Base-by-base conservation (phyloP, 2,797 vertebrate species). In the Macrochelys suwanniensis region DNA sequence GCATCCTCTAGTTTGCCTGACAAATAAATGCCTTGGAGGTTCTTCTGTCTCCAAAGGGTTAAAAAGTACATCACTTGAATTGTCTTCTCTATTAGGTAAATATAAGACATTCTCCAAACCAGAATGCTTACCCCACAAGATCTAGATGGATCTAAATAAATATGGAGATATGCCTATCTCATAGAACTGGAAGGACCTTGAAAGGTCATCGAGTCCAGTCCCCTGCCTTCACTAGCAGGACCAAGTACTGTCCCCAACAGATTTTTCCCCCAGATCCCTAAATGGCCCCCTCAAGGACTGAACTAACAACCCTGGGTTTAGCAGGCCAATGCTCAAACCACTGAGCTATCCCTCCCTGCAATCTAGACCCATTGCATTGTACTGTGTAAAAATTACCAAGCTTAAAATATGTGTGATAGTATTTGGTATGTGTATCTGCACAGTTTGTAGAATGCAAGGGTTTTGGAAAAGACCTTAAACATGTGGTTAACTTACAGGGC, bases 311-410 rank as follows among this genome's bases (percentile, higher is more conserved):
- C 37, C 37, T 42, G 37, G 37, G 37, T 42, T 42, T 42, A 42
- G 37, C 37, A 42, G 37, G 37, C 37, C 37, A 42, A 42, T 42
- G 37, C 37, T 42, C 37, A 42, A 42, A 42, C 37, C 37, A 42
- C 37, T 42, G 37, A 42, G 37, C 37, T 42, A 42, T 42, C 37
- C 37, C 37, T 42, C 37, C 37, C 37, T 42, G 37, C 37, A 42
- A 42, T 42, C 4, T 86, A 59, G 81, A 79, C 71, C 80, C 86
- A 79, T 42, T 92, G 71, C 89, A 59, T 50, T 91, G 95, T 37
- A 56, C 84, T 85, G 83, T n/a, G 78, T 87, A 5, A 83, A 92
- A 93, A 95, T 85, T 79, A 57, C n/a, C 26, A 50, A 21, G 33
- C 82, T 86, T 90, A 79, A 89, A 92, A 90, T 49, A 74, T 9